phyloP scores from a whole-genome alignment of 2,888 invertebrate species.

The Crematogaster levior region DNA sequence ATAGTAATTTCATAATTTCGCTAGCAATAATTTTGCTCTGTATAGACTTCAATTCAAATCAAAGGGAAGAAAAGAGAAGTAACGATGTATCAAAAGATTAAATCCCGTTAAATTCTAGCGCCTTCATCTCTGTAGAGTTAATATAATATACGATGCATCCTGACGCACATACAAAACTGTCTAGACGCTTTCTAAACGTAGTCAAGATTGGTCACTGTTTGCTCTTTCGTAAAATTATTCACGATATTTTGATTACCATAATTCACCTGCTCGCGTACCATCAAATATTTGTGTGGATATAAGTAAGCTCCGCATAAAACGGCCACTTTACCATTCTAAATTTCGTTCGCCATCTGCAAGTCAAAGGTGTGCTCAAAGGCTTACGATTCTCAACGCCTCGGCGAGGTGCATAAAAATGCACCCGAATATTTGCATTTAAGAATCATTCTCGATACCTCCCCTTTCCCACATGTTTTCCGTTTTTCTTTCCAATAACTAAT shows the following conservation, averaged over 20 bases:
- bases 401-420: conserved; percentile 67
- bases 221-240: conserved; percentile 43
- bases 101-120: conserved; percentile 15
- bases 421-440: conserved; percentile 68
- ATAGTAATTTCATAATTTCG: neutral
- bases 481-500: conserved; percentile 5
- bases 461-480: neutral
- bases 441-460: conserved; percentile 65
- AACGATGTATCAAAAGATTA: conserved; percentile 19
- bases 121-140: neutral
- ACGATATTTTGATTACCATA: conserved; percentile 54
- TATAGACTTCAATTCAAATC: neutral
- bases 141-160: neutral
- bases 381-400: conserved; percentile 63
- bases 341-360: conserved; percentile 69
- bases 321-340: conserved; percentile 68
- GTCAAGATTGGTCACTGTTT: conserved; percentile 36
- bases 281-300: conserved; percentile 56
- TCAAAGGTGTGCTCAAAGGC: conserved; percentile 68
- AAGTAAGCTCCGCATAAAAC: conserved; percentile 52
- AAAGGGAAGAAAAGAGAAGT: neutral
- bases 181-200: conserved; percentile 40
- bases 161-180: neutral
- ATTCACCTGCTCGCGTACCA: conserved; percentile 46
- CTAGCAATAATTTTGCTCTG: neutral